Evolutionary conservation across 2,888 invertebrate species (phyloP), one percentile per base, ranked within the genome.

Genomic region (Eustalomyia histrio): DNA sequence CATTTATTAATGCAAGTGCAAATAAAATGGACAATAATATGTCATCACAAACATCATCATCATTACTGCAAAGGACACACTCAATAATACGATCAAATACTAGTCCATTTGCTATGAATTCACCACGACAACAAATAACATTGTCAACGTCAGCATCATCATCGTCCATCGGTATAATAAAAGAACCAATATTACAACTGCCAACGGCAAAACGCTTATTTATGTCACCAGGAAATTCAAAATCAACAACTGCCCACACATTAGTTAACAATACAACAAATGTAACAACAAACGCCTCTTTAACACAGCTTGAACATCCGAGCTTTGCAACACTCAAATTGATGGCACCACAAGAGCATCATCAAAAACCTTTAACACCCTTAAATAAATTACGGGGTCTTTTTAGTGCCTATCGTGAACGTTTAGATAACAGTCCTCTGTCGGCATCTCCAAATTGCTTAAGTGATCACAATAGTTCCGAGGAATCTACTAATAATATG

Each of bases 381-480:
- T 53, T 84, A 3, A 85, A 85, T 74, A 87, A 86, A 74, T 16
- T 84, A 74, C 85, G 84, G 14, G 88, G 87, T 6, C 74, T 86
- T 2, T 88, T 88, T 35, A 85, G 83, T 61, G 84, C 84, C 53
- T 88, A 86, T 39, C 86, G 88, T 29, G 85, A 87, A 61, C 6
- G 57, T 5, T 18, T 74, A 2, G 64, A 83, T 14, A 81, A n/a
- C 57, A 82, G 79, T 67, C 81, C 82, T 12, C 65, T 82, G 53
- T 58, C 67, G 12, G 18, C 43, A 9, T 55, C 76, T 10, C 35
- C 74, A 39, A 60, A 47, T 71, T 57, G 33, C 43, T 16, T 58
- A 10, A 65, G 29, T 29, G 76, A 79, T 29, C 21, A 18, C 67
- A 74, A 63, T 35, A 43, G 24, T 43, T 63, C 33, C 24, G 69